A percentile compares a stretch with the other conserved stretches of the same genome.
Evolutionary conservation across 2,888 invertebrate genomes (phyloP).

Genomic region (Apodemia zela): DNA sequence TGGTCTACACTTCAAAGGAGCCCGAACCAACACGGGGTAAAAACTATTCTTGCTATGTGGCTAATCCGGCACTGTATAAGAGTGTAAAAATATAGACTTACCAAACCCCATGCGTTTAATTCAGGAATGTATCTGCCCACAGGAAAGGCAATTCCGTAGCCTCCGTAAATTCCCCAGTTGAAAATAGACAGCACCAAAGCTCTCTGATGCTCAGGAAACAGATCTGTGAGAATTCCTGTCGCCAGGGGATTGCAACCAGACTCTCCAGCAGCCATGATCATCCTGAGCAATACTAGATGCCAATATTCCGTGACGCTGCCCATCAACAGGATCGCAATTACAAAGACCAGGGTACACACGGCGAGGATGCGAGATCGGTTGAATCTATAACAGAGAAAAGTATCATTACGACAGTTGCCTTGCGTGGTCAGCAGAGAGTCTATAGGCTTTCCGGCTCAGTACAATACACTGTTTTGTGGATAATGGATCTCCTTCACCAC

Average conservation of each 20-base stretch:
- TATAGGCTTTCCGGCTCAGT: too few species aligned
- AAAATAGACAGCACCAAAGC: conserved; percentile 95
- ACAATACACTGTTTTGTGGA: too few species aligned
- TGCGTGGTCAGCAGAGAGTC: too few species aligned
- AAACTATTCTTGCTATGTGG: too few species aligned
- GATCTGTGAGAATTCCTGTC: conserved; percentile 90
- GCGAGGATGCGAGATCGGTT: conserved; percentile 88
- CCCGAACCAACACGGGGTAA: too few species aligned
- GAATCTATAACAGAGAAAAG: conserved; percentile 53
- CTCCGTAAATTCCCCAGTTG: conserved; percentile 97
- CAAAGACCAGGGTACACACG: conserved; percentile 89
- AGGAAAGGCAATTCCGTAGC: conserved; percentile 95
- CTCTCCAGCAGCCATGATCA: conserved; percentile 93
- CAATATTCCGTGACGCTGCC: conserved; percentile 92
- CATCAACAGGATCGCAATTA: conserved; percentile 91
- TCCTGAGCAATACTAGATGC: conserved; percentile 92
- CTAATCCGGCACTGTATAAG: too few species aligned
- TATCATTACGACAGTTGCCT: too few species aligned
- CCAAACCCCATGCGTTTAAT: conserved; percentile 85
- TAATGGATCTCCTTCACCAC: too few species aligned
- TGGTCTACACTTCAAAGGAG: too few species aligned
- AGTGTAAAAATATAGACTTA: too few species aligned
- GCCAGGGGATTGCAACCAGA: conserved; percentile 93
- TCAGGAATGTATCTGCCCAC: conserved; percentile 92
- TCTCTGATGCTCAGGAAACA: conserved; percentile 89